Evolutionary conservation across 2,797 vertebrate genomes (phyloP).

Genomic region (Hippocampus kuda): DNA sequence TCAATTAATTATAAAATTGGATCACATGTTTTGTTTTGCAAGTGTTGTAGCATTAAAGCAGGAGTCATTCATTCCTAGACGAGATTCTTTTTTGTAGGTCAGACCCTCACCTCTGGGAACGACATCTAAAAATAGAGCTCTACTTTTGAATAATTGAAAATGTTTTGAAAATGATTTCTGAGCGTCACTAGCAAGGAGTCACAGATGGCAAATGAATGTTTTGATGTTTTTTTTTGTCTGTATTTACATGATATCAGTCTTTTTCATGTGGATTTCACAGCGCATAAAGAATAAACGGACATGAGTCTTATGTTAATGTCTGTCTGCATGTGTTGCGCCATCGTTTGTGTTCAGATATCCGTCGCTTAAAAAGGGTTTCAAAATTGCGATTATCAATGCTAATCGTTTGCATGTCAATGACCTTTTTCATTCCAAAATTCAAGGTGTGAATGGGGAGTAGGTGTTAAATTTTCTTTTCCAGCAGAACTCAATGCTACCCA

Average conservation of each 20-base stretch:
- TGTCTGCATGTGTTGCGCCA: no score
- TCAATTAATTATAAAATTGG: conserved; percentile 25
- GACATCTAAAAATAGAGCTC: conserved; percentile 49
- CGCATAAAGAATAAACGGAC: no score
- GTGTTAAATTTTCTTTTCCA: background rate
- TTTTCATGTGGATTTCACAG: no score
- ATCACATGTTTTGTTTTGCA: conserved; percentile 11
- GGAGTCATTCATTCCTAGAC: conserved; percentile 43
- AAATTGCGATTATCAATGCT: no score
- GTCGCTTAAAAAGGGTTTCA: no score
- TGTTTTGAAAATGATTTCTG: conserved; percentile 5
- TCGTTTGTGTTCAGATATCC: no score
- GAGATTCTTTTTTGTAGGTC: conserved; percentile 51
- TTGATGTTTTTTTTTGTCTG: background rate
- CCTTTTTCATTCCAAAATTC: no score
- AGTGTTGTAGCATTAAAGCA: conserved; percentile 28
- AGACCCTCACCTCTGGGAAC: conserved; percentile 39
- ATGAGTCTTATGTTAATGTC: no score
- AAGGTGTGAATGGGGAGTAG: background rate
- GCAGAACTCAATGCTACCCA: no score
- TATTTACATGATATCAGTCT: no score
- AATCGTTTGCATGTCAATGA: no score
- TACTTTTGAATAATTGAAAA: conserved; percentile 52
- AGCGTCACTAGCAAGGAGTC: background rate
- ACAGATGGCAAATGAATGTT: no score